Evolutionary conservation across 2,797 vertebrate genomes (phyloP).

Genomic region (Craterocephalus amniculus): DNA sequence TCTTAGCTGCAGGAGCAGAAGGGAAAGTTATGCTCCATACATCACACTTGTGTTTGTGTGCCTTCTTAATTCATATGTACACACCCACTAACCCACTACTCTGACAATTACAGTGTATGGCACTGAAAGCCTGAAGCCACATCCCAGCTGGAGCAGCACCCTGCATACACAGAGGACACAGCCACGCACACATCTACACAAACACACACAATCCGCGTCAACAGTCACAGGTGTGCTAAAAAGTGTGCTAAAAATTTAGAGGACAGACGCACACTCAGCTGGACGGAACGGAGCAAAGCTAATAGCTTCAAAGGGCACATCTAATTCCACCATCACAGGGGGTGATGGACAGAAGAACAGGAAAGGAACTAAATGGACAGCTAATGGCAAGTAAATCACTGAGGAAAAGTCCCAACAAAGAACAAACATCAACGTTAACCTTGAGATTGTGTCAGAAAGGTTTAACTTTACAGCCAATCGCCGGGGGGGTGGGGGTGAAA

Average conservation of each 20-base stretch:
- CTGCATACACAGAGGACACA: slow-evolving; percentile 71
- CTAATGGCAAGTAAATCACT: slow-evolving; percentile 58
- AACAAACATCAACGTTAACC: slow-evolving; percentile 53
- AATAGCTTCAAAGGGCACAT: slow-evolving; percentile 68
- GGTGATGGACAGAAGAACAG: slow-evolving; percentile 23
- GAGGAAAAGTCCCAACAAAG: slow-evolving; percentile 28
- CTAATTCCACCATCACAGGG: slow-evolving; percentile 37
- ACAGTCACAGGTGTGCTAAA: slow-evolving; percentile 58
- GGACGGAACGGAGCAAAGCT: slow-evolving; percentile 56
- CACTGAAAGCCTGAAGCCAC: slow-evolving; percentile 78
- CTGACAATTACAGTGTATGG: slow-evolving; percentile 77
- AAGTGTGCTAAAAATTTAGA: slow-evolving; percentile 59
- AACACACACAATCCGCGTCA: slow-evolving; percentile 40
- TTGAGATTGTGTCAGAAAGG: slow-evolving; percentile 51
- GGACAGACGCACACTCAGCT: slow-evolving; percentile 70
- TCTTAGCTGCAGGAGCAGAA: slow-evolving; percentile 12
- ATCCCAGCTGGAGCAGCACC: slow-evolving; percentile 69
- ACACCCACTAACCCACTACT: slow-evolving; percentile 46
- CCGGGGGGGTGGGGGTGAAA: neutral
- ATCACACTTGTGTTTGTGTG: slow-evolving; percentile 36
- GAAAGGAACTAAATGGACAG: slow-evolving; percentile 45
- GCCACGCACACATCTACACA: slow-evolving; percentile 34
- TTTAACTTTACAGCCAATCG: slow-evolving; percentile 44
- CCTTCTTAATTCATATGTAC: neutral
- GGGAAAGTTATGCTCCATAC: slow-evolving; percentile 22